Conservation (phyloP, 1,140 invertebrate genomes). For the Trigoniulus corallinus region DNA sequence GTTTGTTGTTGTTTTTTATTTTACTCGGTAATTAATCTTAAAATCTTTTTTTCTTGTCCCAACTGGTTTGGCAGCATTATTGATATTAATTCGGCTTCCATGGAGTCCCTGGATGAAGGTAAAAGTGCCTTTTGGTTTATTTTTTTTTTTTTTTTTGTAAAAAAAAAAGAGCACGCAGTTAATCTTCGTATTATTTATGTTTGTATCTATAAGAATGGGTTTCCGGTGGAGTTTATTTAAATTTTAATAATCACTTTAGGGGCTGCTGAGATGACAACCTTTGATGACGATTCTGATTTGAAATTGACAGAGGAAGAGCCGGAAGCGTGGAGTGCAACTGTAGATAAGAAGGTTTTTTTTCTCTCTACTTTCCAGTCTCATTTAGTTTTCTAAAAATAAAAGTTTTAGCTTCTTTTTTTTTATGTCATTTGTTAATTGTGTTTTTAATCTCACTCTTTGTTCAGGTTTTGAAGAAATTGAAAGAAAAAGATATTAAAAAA, state of each 20-base stretch:
- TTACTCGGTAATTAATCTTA: background rate
- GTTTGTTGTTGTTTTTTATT: background rate
- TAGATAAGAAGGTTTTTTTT: slow-evolving; percentile 50
- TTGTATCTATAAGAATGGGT: background rate
- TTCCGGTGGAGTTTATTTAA: slow-evolving; percentile 21
- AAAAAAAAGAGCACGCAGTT: no score
- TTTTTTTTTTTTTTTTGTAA: no score
- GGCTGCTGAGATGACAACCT: slow-evolving; percentile 16
- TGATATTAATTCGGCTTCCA: slow-evolving; percentile 26
- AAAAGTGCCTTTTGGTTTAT: slow-evolving; percentile 33
- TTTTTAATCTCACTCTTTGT: slow-evolving; percentile 14
- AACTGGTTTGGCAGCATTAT: slow-evolving; percentile 20
- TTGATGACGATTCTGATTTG: slow-evolving; percentile 52
- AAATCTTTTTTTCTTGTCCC: no score
- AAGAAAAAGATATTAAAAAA: slow-evolving; percentile 70
- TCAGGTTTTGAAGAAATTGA: slow-evolving; percentile 50
- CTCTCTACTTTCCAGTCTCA: no score
- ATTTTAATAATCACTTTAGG: slow-evolving; percentile 11
- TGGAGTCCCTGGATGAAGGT: slow-evolving; percentile 29
- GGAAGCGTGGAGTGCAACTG: slow-evolving; percentile 77
- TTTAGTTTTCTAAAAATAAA: slow-evolving; percentile 7
- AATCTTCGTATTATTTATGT: no score
- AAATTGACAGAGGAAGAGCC: slow-evolving; percentile 63
- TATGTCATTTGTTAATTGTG: background rate
- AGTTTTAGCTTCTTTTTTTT: slow-evolving; percentile 7